These are phyloP conservation scores for Peucedramus taeniatus DNA, from an alignment of 2,113 vertebrate species.

Conservation along the genomic window DNA sequence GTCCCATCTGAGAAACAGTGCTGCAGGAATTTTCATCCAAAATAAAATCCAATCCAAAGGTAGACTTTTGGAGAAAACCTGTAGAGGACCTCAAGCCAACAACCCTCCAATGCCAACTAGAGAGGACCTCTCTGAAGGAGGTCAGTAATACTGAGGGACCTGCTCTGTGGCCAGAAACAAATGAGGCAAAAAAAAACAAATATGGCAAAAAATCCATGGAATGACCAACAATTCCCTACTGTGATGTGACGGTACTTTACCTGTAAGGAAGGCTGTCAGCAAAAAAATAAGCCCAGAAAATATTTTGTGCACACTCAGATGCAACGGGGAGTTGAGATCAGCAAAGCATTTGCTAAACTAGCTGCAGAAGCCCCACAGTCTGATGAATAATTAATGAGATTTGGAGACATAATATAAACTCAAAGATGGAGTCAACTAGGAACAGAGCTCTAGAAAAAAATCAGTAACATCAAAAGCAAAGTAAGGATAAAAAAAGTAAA, in stretches of 20 bases:
- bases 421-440: not conserved
- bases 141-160: not conserved
- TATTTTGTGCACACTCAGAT: not conserved
- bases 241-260: not conserved
- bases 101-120: not conserved
- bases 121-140: not conserved
- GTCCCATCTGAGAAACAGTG: not conserved
- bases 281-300: not conserved
- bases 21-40: not conserved
- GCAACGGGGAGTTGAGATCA: not conserved
- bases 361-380: not conserved
- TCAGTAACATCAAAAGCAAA: not conserved
- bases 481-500: not conserved
- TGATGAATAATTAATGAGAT: not conserved
- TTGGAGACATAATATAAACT: not conserved
- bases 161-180: not conserved
- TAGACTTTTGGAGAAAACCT: not conserved
- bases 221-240: not conserved
- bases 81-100: not conserved
- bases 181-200: too few relatives aligned
- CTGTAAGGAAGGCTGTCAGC: not conserved
- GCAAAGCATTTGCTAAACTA: not conserved
- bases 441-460: not conserved
- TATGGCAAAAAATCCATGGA: not conserved
- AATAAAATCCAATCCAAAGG: not conserved